Conservation (phyloP, 2,797 vertebrate genomes). For the Morelia viridis region DNA sequence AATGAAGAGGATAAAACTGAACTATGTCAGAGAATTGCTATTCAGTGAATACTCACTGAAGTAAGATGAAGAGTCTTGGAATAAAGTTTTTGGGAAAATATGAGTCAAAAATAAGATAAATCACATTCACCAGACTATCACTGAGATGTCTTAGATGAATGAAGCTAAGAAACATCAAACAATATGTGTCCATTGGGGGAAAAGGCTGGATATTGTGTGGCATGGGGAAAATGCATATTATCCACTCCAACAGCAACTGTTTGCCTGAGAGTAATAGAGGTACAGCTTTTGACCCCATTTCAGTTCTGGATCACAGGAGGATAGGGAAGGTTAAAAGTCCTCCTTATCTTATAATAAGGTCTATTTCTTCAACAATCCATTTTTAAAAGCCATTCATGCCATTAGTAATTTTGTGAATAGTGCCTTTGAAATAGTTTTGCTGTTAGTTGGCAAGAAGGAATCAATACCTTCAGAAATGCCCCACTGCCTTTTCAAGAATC, state of each 20-base stretch:
- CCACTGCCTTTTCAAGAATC: not conserved
- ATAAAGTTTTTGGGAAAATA: slow-evolving; percentile 56
- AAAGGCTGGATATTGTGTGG: not conserved
- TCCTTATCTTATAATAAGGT: not conserved
- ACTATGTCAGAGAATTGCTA: slow-evolving; percentile 46
- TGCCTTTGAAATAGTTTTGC: not conserved
- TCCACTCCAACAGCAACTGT: not conserved
- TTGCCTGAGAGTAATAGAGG: not conserved
- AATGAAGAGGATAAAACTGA: slow-evolving; percentile 43
- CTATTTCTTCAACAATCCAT: not conserved
- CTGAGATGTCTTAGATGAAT: slow-evolving; percentile 39
- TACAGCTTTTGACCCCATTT: not conserved
- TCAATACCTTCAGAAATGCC: not conserved
- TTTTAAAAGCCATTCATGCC: not conserved
- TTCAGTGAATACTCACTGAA: slow-evolving; percentile 42
- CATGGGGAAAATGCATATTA: not conserved
- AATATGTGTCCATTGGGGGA: not conserved
- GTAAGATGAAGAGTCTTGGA: slow-evolving; percentile 53
- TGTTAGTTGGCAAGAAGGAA: not conserved
- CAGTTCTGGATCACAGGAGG: not conserved
- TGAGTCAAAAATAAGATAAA: slow-evolving; percentile 65
- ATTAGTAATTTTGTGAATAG: not conserved
- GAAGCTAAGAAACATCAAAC: slow-evolving; percentile 57
- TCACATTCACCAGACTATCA: slow-evolving; percentile 49
- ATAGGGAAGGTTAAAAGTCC: not conserved